Evolutionary conservation across 2,113 vertebrate genomes (phyloP).

Genomic region (Oncorhynchus gorbuscha): DNA sequence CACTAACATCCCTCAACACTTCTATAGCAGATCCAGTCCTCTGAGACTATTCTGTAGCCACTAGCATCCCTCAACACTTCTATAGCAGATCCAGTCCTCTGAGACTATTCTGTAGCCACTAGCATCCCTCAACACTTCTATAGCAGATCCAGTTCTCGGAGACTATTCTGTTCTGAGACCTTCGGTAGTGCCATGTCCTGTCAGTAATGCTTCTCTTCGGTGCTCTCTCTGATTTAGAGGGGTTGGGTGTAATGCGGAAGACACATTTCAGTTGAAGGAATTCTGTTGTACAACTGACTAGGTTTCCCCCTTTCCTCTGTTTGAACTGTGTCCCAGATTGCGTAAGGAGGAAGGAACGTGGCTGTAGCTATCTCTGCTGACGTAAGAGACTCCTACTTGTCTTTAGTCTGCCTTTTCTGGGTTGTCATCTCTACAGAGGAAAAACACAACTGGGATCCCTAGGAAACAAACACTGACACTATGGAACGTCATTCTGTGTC

Average conservation of each 20-base stretch:
- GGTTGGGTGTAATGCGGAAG: too few species aligned
- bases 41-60: too few species aligned
- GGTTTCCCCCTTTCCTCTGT: too few species aligned
- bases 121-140: too few species aligned
- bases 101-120: too few species aligned
- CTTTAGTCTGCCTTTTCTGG: constrained; percentile 20
- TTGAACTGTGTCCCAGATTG: neutral
- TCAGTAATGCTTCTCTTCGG: neutral
- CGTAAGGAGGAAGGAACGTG: constrained; percentile 7
- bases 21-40: neutral
- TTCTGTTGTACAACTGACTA: too few species aligned
- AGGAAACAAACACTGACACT: neutral
- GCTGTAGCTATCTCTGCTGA: constrained; percentile 17
- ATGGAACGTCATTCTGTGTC: neutral
- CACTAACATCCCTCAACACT: neutral
- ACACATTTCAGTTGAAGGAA: too few species aligned
- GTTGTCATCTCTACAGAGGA: neutral
- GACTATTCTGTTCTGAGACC: too few species aligned
- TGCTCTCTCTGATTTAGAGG: too few species aligned
- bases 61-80: too few species aligned
- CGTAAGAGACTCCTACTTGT: constrained; percentile 26
- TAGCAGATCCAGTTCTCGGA: too few species aligned
- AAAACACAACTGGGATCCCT: neutral
- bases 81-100: too few species aligned
- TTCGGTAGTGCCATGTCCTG: neutral